Base-by-base conservation (phyloP, 2,888 invertebrate genomes). In the Druceiella hillmani region DNA sequence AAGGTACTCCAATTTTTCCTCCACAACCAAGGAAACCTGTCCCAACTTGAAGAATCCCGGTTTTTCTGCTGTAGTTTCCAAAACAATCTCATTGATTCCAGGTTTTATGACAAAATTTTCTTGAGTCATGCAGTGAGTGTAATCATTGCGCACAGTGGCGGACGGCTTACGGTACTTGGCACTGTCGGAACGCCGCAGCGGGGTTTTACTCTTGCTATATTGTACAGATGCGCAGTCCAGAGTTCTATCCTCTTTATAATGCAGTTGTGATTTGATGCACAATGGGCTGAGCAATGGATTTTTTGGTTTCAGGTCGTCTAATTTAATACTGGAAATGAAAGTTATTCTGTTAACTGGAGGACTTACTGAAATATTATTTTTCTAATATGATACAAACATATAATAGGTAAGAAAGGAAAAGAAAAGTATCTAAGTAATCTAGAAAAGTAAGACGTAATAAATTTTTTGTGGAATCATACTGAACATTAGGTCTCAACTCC, bases 191-290 rank as follows among this genome's bases (percentile, higher is more conserved):
- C 86, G 70, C 43, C 80, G 79, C 2, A 85, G 63, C 1, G 77
- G 66, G 2, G 73, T 66, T 57, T 81, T 81, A 0, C 74, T 72
- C 51, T 77, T 79, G 45, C 76, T 76, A 50, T 84, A 84, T 16
- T 83, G 79, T 2, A 90, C 80, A 2, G 81, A 81, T 0, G 83
- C 87, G 47, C 81, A 79, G 33, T 81, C 81, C 4, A 92, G 62
- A 15, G 81, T 81, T 53, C 81, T 85, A 57, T 92, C 89, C 58
- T 91, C 86, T 57, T 88, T 86, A 55, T 83, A 83, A 53, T 86
- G 84, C 20, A 88, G 60, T 56, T 81, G 81, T 27, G 83, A 77
- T 26, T 77, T 76, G 36, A 88, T 81, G 50, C 78, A 73, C 47
- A 84, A 59, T 33, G 76, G 74, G 44, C 74, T 73, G 48, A 81